A percentile compares a stretch with the other conserved stretches of the same genome.
These are phyloP conservation scores for Nestor notabilis DNA, from an alignment of 2,113 vertebrate species.

Conservation along the genomic window DNA sequence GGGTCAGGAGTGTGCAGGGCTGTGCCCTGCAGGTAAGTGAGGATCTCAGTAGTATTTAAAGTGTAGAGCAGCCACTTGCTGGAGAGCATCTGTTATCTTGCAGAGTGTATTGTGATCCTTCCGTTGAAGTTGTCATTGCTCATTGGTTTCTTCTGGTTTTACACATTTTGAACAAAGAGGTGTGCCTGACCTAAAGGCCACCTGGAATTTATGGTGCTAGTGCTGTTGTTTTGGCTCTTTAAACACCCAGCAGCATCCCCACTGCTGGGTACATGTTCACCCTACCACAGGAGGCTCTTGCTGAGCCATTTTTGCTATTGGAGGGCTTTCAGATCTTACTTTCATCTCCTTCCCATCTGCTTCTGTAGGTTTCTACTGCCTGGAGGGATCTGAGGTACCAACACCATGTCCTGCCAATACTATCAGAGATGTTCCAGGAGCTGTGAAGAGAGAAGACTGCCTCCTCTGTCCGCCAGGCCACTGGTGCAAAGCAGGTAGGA, in stretches of 20 bases:
- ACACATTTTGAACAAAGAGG: neutral
- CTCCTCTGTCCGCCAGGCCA: conserved; percentile 79
- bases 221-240: neutral
- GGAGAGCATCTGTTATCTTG: neutral
- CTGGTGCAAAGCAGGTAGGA: conserved; percentile 87
- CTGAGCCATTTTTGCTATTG: neutral
- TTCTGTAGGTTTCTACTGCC: conserved; percentile 86
- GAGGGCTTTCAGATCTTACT: neutral
- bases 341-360: neutral
- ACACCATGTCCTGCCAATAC: conserved; percentile 83
- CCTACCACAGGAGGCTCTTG: neutral
- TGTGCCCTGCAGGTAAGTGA: conserved; percentile 84
- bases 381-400: conserved; percentile 79
- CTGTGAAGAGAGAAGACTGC: conserved; percentile 79
- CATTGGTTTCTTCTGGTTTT: accelerated
- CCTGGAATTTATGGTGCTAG: neutral
- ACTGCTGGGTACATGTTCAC: neutral
- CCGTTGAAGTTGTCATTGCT: neutral
- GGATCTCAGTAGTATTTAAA: neutral
- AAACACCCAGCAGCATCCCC: neutral
- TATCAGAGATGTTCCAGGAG: conserved; percentile 73
- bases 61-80: neutral
- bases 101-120: neutral
- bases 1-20: conserved; percentile 80
- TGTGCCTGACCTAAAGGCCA: neutral